These are phyloP conservation scores for Euphydryas editha DNA, from an alignment of 2,888 invertebrate genomes.

Conservation along the genomic window DNA sequence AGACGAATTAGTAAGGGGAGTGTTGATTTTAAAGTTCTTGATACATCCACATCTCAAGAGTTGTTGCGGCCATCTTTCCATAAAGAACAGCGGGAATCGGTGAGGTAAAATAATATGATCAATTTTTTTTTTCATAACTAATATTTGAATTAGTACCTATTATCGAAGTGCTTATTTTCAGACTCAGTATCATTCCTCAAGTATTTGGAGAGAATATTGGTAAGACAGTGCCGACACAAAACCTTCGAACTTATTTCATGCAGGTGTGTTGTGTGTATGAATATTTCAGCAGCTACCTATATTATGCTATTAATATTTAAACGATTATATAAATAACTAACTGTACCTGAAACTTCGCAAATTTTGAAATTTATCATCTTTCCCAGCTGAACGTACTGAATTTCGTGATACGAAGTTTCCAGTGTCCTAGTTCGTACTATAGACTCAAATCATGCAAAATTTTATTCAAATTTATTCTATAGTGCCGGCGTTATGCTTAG, in stretches of 20 bases:
- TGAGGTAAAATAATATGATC: slow-evolving; percentile 48
- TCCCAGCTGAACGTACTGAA: too few relatives aligned
- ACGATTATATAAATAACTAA: not conserved
- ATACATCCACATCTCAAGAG: slow-evolving; percentile 45
- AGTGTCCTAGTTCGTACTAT: too few relatives aligned
- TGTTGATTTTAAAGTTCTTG: slow-evolving; percentile 28
- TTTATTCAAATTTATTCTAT: too few relatives aligned
- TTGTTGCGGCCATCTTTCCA: slow-evolving; percentile 46
- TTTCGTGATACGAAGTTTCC: too few relatives aligned
- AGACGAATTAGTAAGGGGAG: slow-evolving; percentile 38
- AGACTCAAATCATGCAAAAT: too few relatives aligned
- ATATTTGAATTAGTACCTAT: not conserved
- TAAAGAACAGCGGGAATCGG: slow-evolving; percentile 46
- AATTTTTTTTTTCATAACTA: too few relatives aligned
- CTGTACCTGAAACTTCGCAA: too few relatives aligned
- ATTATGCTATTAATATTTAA: not conserved
- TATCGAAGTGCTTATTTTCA: slow-evolving; percentile 46
- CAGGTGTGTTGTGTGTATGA: slow-evolving; percentile 54
- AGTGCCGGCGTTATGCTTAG: too few relatives aligned
- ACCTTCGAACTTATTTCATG: slow-evolving; percentile 69
- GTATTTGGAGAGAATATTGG: slow-evolving; percentile 21
- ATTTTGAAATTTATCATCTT: too few relatives aligned
- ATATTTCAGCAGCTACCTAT: not conserved
- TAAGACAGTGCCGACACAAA: slow-evolving; percentile 40
- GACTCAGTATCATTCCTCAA: slow-evolving; percentile 56